phyloP scores from a whole-genome alignment of 2,113 vertebrate species.

The Lophius piscatorius region DNA sequence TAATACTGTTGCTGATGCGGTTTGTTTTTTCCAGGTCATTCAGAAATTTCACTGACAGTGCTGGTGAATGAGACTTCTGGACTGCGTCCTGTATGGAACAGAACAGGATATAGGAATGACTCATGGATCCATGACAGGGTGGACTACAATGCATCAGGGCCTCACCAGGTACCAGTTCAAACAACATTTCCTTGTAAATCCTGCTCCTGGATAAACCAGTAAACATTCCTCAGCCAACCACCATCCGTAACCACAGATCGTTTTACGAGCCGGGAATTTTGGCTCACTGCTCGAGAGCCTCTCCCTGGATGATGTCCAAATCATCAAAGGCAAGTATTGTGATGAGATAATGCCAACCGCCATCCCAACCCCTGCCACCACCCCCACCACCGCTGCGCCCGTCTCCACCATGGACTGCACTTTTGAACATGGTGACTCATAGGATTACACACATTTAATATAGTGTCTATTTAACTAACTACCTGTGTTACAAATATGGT shows the following conservation, averaged over 20 bases:
- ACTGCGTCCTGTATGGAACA: slow-evolving; percentile 62
- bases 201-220: background rate
- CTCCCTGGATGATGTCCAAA: slow-evolving; percentile 76
- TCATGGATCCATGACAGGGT: slow-evolving; percentile 69
- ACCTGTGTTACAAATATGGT: background rate
- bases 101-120: slow-evolving; percentile 21
- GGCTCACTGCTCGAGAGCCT: background rate
- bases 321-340: slow-evolving; percentile 63
- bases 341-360: slow-evolving; percentile 54
- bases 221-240: background rate
- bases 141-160: slow-evolving; percentile 69
- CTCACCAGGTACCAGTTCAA: slow-evolving; percentile 67
- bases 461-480: background rate
- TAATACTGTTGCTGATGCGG: no score
- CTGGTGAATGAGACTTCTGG: slow-evolving; percentile 68
- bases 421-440: slow-evolving; percentile 75
- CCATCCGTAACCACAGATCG: slow-evolving; percentile 59
- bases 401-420: slow-evolving; percentile 71
- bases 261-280: slow-evolving; percentile 62
- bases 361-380: slow-evolving; percentile 58
- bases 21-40: slow-evolving; percentile 18
- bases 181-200: background rate
- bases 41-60: slow-evolving; percentile 56
- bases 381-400: slow-evolving; percentile 51
- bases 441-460: fast-evolving